A percentile compares a stretch with the other conserved stretches of the same genome.
Conservation (phyloP, 2,797 vertebrate genomes). For the Chiroxiphia lanceolata region DNA sequence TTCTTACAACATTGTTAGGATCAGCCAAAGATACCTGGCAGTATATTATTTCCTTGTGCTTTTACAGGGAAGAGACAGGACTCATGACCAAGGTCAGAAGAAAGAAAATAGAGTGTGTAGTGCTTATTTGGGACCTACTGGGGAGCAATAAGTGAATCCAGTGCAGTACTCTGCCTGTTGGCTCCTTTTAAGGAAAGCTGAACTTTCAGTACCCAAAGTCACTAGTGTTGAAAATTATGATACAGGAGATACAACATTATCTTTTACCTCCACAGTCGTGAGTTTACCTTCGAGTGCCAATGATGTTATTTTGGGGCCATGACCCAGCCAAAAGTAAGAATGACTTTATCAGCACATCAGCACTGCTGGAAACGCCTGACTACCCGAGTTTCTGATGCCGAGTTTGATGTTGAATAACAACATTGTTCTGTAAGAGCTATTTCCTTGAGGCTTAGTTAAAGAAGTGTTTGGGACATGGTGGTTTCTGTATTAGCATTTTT, state of each 20-base stretch:
- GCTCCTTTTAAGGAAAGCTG: neutral
- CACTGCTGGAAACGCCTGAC: neutral
- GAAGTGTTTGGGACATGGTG: neutral
- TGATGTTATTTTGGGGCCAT: neutral
- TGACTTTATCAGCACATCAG: constrained; percentile 11
- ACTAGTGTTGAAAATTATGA: neutral
- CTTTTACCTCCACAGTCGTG: neutral
- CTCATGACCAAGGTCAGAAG: neutral
- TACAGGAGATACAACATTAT: neutral
- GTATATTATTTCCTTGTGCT: neutral
- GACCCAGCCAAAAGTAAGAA: neutral
- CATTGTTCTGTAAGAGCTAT: neutral
- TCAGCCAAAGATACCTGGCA: neutral
- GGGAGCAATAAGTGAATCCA: neutral
- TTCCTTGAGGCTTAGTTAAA: neutral
- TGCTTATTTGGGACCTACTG: neutral
- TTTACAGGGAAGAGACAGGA: neutral
- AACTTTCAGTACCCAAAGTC: neutral
- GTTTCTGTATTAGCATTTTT: neutral
- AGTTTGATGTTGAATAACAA: neutral
- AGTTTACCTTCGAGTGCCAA: neutral
- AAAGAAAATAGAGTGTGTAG: neutral
- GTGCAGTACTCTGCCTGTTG: neutral
- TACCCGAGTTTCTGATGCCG: neutral
- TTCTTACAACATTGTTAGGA: neutral